Evolutionary conservation across 1,140 invertebrate species (phyloP), one percentile per base, ranked within the genome.

Genomic region (Diachasma alloeum): DNA sequence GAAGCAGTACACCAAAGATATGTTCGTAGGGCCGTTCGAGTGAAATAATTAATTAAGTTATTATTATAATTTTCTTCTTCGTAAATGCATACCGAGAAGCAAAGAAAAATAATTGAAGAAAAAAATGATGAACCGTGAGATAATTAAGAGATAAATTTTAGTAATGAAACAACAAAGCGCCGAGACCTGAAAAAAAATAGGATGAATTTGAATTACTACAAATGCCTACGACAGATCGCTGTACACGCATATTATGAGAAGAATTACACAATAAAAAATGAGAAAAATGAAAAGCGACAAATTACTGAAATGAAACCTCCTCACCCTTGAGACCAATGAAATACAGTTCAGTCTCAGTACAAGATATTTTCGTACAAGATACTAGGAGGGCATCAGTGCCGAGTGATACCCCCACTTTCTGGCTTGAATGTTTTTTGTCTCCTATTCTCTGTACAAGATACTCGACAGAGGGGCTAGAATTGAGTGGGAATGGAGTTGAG

Each of bases 1-100:
- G 79, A 82, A 83, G 82, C 83, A 84, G 81, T 85, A 85, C 84
- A 85, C 85, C 85, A 87, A 87, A 87, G 85, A 87, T 78, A 81
- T 81, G 78, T 83, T 83, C 77, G 81, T 81, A 82, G 79, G 81
- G 75, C 80, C 79, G 81, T 79, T 82, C 76, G 79, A 81, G 72
- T 78, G 78, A 67, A 53, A 53, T 53, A 53, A 73, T 79, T 78
- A 68, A 68, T 59, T 77, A 79, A 79, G 78, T 76, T 79, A 74
- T 79, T 70, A 44, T 69, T 69, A 46, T 72, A 39, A 31, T 71
- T 68, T 70, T 46, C 66, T 71, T 71, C 26, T 76, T 66, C 39
- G 48, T 72, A 36, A 9, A 39, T 68, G 56, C 17, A 37, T 46
- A 48, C 31, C 48, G 44, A 75, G 46, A 68, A 56, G 5, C 17